These are phyloP conservation scores for Lynx canadensis DNA, from an alignment of 2,113 vertebrate genomes.

Conservation along the genomic window DNA sequence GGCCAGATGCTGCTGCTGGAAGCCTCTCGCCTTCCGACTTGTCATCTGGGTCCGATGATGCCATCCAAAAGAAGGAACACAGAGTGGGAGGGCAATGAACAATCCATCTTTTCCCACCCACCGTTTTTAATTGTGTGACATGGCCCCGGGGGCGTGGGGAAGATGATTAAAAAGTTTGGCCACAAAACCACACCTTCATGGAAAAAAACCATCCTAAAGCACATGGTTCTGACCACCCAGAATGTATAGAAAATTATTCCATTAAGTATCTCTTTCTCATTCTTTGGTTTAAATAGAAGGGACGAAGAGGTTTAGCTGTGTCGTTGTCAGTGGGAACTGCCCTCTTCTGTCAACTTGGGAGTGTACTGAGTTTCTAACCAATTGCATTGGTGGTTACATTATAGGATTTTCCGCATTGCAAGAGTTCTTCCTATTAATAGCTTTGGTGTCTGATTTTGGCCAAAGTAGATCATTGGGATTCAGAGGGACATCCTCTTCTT, in stretches of 20 bases:
- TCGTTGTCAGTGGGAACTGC: constrained; percentile 67
- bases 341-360: constrained; percentile 68
- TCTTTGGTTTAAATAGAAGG: constrained; percentile 61
- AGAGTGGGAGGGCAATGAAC: constrained; percentile 62
- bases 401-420: constrained; percentile 48
- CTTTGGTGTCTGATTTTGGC: constrained; percentile 70
- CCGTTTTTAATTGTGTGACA: constrained; percentile 64
- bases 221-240: constrained; percentile 64
- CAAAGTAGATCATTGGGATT: constrained; percentile 77
- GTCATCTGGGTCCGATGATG: constrained; percentile 73
- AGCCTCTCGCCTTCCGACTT: constrained; percentile 65
- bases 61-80: constrained; percentile 67
- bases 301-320: constrained; percentile 50
- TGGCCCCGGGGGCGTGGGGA: background rate
- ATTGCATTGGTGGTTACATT: background rate
- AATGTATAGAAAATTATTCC: constrained; percentile 47
- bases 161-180: background rate
- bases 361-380: constrained; percentile 33
- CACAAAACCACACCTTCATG: constrained; percentile 3
- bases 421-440: constrained; percentile 70
- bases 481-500: constrained; percentile 48
- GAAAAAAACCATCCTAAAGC: constrained; percentile 64
- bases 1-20: constrained; percentile 74
- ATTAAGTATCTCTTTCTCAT: constrained; percentile 62
- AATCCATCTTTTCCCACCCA: constrained; percentile 75